These are phyloP conservation scores for Nemapogon koenigi DNA, from an alignment of 2,888 invertebrate species.

Conservation along the genomic window DNA sequence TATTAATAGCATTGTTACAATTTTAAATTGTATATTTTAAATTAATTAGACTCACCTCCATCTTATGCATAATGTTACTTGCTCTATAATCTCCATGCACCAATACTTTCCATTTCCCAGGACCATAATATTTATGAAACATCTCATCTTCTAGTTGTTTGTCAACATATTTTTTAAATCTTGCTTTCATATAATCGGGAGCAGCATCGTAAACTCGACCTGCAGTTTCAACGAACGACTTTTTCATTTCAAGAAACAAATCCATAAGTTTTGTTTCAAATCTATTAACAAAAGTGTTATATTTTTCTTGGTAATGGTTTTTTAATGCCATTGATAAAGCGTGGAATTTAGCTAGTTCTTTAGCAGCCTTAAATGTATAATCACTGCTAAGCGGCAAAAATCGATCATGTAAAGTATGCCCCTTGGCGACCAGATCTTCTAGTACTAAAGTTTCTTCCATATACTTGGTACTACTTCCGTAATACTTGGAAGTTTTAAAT, in stretches of 20 bases:
- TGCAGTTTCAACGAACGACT: not conserved
- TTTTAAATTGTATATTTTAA: not conserved
- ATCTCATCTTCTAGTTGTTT: not conserved
- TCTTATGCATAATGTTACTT: constrained; percentile 14
- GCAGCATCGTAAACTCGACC: constrained; percentile 1
- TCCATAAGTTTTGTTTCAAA: not conserved
- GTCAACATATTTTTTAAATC: constrained; percentile 5
- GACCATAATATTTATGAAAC: not conserved
- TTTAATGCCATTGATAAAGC: constrained; percentile 13
- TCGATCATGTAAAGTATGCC: constrained; percentile 13
- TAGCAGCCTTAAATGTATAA: constrained; percentile 11
- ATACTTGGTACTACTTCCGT: constrained; percentile 6
- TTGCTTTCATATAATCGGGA: not conserved
- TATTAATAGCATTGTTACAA: not conserved
- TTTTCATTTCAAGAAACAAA: not conserved
- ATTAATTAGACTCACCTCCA: constrained; percentile 1
- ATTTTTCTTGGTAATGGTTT: constrained; percentile 11
- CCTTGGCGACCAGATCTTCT: constrained; percentile 13
- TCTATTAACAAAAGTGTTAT: no score
- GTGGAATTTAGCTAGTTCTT: constrained; percentile 16
- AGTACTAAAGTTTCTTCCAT: constrained; percentile 13
- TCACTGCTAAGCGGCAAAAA: constrained; percentile 14
- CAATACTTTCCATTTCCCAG: constrained; percentile 6
- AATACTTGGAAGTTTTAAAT: constrained; percentile 11
- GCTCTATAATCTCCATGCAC: constrained; percentile 14